These are phyloP conservation scores for Mycogona germanica DNA, from an alignment of 2,888 invertebrate genomes.

Conservation along the genomic window DNA sequence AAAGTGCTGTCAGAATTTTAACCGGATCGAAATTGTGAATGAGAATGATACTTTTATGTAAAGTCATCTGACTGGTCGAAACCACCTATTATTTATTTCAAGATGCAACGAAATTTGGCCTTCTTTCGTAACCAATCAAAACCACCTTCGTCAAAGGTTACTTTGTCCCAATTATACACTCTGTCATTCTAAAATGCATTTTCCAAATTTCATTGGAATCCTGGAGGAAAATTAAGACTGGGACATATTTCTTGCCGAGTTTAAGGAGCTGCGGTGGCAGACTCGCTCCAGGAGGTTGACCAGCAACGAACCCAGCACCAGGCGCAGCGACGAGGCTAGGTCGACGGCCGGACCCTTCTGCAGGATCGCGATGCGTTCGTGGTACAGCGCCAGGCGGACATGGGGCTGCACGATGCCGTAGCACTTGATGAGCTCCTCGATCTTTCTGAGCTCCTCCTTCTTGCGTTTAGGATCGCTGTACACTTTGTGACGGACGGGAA, in stretches of 20 bases:
- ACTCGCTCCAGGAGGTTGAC: neutral
- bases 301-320: neutral
- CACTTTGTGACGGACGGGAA: slow-evolving; percentile 45
- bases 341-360: neutral
- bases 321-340: neutral
- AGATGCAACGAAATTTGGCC: too few relatives aligned
- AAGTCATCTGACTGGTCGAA: too few relatives aligned
- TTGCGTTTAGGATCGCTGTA: slow-evolving; percentile 37
- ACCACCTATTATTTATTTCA: too few relatives aligned
- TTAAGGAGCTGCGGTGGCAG: neutral
- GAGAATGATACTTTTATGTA: too few relatives aligned
- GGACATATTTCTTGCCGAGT: neutral
- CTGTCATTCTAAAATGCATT: too few relatives aligned
- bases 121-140: too few relatives aligned
- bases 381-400: slow-evolving; percentile 37
- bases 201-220: too few relatives aligned
- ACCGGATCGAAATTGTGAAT: too few relatives aligned
- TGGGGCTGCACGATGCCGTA: slow-evolving; percentile 41
- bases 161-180: too few relatives aligned
- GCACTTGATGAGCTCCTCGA: slow-evolving; percentile 41
- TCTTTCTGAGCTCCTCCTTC: slow-evolving; percentile 41
- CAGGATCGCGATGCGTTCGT: slow-evolving; percentile 31
- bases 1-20: too few relatives aligned
- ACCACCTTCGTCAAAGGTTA: too few relatives aligned
- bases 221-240: neutral